Percentiles rank a stretch among this genome's conserved stretches.
Evolutionary conservation across 2,797 vertebrate genomes (phyloP).

Genomic region (Coranthus polyacanthus): DNA sequence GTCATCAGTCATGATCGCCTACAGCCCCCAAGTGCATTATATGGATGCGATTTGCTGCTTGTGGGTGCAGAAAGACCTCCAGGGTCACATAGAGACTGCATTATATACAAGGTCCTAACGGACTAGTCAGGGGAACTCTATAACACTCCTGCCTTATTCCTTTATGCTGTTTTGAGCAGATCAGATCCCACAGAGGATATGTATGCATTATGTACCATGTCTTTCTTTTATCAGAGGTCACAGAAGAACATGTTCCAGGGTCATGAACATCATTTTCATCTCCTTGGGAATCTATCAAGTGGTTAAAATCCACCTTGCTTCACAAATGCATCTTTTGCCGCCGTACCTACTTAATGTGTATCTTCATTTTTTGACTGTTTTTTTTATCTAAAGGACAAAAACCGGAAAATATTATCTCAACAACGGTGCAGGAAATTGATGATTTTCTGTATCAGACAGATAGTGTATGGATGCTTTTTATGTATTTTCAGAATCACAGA

Average conservation of each 20-base stretch:
- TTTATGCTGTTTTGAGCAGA: constrained; percentile 17
- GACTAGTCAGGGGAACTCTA: constrained; percentile 33
- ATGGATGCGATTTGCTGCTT: constrained; percentile 60
- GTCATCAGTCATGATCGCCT: constrained; percentile 23
- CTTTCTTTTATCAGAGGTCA: constrained; percentile 30
- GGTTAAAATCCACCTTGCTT: not conserved
- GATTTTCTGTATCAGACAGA: not conserved
- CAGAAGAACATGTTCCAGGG: constrained; percentile 35
- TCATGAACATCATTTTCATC: constrained; percentile 16
- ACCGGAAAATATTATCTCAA: not conserved
- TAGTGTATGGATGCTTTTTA: too few species aligned
- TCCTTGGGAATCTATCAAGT: not conserved
- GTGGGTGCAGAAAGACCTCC: constrained; percentile 41
- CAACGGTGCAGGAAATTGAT: not conserved
- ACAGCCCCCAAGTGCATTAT: constrained; percentile 41
- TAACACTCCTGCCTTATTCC: constrained; percentile 35
- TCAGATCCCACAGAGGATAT: constrained; percentile 22
- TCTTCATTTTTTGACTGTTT: constrained; percentile 4
- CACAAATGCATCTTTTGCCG: not conserved
- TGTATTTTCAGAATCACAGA: not conserved
- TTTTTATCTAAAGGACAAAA: not conserved
- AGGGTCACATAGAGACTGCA: constrained; percentile 58
- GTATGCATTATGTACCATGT: constrained; percentile 17
- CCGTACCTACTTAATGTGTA: not conserved
- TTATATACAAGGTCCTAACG: constrained; percentile 43